A percentile compares a stretch with the other conserved stretches of the same genome.
These are phyloP conservation scores for Tretioscincus oriximinensis DNA, from an alignment of 2,113 vertebrate species.

Conservation along the genomic window DNA sequence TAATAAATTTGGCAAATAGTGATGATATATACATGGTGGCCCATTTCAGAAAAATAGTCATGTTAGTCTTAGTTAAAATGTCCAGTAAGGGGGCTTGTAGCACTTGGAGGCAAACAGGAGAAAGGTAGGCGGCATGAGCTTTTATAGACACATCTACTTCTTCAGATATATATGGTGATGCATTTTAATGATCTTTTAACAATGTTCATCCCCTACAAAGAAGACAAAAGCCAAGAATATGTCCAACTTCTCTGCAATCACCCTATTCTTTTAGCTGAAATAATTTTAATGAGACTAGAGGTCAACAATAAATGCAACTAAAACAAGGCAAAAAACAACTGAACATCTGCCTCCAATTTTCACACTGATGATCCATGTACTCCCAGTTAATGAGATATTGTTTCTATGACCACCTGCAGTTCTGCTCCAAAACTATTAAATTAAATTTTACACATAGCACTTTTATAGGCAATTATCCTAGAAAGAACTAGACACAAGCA, in stretches of 20 bases:
- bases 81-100: too few relatives aligned
- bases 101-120: too few relatives aligned
- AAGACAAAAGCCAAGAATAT: neutral
- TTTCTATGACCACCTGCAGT: conserved; percentile 42
- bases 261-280: neutral
- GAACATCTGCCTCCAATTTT: conserved; percentile 33
- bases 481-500: conserved; percentile 36
- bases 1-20: too few relatives aligned
- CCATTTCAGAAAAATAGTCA: too few relatives aligned
- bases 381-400: conserved; percentile 33
- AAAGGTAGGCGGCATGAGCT: too few relatives aligned
- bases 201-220: neutral
- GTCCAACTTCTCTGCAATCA: neutral
- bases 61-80: too few relatives aligned
- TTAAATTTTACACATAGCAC: conserved; percentile 41
- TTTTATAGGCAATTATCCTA: conserved; percentile 44
- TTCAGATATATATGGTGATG: too few relatives aligned
- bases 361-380: conserved; percentile 19
- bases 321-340: conserved; percentile 34
- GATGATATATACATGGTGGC: too few relatives aligned
- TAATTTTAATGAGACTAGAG: conserved; percentile 19
- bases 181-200: too few relatives aligned
- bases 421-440: neutral
- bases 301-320: conserved; percentile 27
- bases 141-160: too few relatives aligned